A percentile compares a stretch with the other conserved stretches of the same genome.
Conservation (phyloP, 2,888 invertebrate genomes). For the Mechanitis messenoides region DNA sequence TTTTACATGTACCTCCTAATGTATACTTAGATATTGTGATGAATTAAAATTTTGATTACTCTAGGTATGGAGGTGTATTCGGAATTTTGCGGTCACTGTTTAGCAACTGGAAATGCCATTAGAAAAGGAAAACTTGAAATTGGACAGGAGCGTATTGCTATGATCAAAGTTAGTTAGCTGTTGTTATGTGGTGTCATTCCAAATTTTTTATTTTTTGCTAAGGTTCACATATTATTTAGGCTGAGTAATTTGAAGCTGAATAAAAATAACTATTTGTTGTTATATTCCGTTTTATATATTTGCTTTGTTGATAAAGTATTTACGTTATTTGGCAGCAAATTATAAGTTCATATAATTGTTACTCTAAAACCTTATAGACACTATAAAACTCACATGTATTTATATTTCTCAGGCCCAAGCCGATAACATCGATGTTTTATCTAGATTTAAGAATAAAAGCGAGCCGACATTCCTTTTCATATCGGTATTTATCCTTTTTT, state of each 20-base stretch:
- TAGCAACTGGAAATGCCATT: conserved; percentile 78
- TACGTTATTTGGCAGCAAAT: no score
- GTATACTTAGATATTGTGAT: not conserved
- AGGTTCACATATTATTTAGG: no score
- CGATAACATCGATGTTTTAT: conserved; percentile 76
- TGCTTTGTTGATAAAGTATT: no score
- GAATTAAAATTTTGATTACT: not conserved
- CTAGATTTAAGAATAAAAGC: conserved; percentile 79
- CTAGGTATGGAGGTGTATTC: conserved; percentile 80
- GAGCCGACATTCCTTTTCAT: conserved; percentile 84
- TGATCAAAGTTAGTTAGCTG: conserved; percentile 64
- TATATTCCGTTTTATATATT: no score
- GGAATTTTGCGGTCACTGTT: conserved; percentile 82
- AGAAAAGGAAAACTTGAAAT: conserved; percentile 82
- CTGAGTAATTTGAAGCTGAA: no score
- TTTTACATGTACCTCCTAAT: no score
- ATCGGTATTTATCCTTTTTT: conserved; percentile 46
- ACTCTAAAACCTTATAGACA: no score
- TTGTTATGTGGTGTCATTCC: not conserved
- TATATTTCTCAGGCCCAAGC: conserved; percentile 63
- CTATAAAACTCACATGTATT: not conserved
- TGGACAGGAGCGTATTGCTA: conserved; percentile 79
- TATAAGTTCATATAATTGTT: no score
- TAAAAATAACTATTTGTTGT: no score
- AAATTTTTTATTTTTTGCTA: no score